Evolutionary conservation across 2,797 vertebrate genomes (phyloP).

Genomic region (Xiphorhynchus erythropygius): DNA sequence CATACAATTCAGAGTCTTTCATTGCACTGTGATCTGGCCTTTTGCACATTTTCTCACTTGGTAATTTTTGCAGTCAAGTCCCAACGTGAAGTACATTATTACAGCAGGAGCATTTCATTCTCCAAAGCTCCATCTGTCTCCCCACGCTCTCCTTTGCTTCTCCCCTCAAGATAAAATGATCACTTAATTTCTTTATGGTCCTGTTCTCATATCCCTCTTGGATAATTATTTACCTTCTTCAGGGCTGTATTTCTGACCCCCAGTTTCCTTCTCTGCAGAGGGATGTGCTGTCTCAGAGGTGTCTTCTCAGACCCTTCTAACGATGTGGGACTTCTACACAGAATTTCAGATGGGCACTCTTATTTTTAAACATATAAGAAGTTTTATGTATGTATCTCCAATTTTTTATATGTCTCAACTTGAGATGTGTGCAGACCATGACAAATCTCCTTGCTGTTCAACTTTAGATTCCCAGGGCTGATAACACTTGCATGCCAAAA

Average conservation of each 20-base stretch:
- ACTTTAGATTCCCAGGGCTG: background rate
- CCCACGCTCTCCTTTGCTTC: background rate
- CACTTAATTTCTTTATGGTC: background rate
- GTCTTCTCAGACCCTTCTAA: background rate
- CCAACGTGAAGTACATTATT: background rate
- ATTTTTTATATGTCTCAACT: background rate
- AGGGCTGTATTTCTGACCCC: background rate
- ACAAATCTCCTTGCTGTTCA: background rate
- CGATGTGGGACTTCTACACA: rapidly evolving
- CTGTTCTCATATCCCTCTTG: background rate
- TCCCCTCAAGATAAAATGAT: background rate
- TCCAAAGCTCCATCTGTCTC: background rate
- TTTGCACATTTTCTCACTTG: background rate
- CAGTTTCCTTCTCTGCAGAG: no score
- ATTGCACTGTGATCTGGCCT: background rate
- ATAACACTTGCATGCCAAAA: background rate
- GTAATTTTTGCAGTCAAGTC: background rate
- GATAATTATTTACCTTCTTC: background rate
- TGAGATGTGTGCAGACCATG: background rate
- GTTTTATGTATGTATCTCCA: background rate
- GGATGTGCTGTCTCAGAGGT: background rate
- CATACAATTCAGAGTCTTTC: background rate
- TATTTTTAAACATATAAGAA: background rate
- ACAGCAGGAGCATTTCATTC: background rate
- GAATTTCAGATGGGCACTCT: background rate